These are phyloP conservation scores for Oreohelix idahoensis DNA, from an alignment of 1,140 invertebrate genomes.

Conservation along the genomic window DNA sequence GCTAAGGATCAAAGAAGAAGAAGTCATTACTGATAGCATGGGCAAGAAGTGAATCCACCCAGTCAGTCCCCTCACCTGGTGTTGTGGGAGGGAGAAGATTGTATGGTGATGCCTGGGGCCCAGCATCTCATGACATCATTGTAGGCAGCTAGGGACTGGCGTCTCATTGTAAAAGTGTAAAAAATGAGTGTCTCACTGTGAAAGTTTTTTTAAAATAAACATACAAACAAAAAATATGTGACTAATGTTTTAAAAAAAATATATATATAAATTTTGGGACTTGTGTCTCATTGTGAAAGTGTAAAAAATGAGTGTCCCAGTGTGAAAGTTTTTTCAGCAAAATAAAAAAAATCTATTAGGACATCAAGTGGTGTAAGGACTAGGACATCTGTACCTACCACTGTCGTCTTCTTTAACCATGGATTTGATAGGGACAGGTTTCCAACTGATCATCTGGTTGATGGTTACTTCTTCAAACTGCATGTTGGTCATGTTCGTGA, in stretches of 20 bases:
- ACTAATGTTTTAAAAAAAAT: too few relatives aligned
- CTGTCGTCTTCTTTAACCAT: conserved; percentile 74
- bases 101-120: conserved; percentile 86
- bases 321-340: too few relatives aligned
- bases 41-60: neutral
- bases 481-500: conserved; percentile 81
- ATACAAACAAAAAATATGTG: too few relatives aligned
- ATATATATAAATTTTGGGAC: too few relatives aligned
- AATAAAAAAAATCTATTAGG: too few relatives aligned
- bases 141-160: conserved; percentile 93
- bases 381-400: conserved; percentile 47
- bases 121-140: conserved; percentile 93
- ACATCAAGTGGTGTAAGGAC: neutral
- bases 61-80: conserved; percentile 38
- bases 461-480: conserved; percentile 96
- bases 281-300: too few relatives aligned
- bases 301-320: too few relatives aligned
- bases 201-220: too few relatives aligned
- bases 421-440: conserved; percentile 81
- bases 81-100: conserved; percentile 72
- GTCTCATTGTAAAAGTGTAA: too few relatives aligned
- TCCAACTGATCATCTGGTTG: conserved; percentile 93
- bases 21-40: too few relatives aligned
- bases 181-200: too few relatives aligned
- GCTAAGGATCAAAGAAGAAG: too few relatives aligned